Evolutionary conservation across 2,888 invertebrate genomes (phyloP).

Genomic region (Meghimatium bilineatum): DNA sequence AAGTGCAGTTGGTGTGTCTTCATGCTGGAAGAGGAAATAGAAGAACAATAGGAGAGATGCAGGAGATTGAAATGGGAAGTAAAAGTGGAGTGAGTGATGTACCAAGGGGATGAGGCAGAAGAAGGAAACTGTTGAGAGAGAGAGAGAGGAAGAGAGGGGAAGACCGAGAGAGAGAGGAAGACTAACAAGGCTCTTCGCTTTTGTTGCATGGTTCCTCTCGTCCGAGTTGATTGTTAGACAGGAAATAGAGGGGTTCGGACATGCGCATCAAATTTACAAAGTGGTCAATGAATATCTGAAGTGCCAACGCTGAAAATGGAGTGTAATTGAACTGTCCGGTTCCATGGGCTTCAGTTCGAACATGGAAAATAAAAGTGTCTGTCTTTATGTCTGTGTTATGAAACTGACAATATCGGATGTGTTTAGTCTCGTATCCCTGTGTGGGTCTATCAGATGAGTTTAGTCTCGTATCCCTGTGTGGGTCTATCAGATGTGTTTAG

Average conservation of each 20-base stretch:
- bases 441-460: no score
- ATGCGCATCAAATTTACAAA: constrained; percentile 13
- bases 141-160: not conserved
- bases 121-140: not conserved
- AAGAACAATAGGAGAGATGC: not conserved
- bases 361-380: not conserved
- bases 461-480: no score
- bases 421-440: no score
- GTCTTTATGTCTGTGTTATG: not conserved
- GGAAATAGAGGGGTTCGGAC: not conserved
- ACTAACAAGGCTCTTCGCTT: not conserved
- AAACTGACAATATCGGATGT: not conserved
- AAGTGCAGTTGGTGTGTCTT: not conserved
- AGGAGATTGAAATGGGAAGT: not conserved
- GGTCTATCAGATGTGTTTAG: no score
- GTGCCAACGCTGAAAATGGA: constrained; percentile 13
- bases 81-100: not conserved
- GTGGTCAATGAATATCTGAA: constrained; percentile 35
- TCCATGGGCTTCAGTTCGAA: not conserved
- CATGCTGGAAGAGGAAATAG: not conserved
- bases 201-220: not conserved
- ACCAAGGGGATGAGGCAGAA: not conserved
- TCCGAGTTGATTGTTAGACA: not conserved
- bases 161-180: not conserved
- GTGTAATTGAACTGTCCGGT: constrained; percentile 38